These are phyloP conservation scores for Lamellibrachia columna DNA, from an alignment of 2,888 invertebrate genomes.

Conservation along the genomic window DNA sequence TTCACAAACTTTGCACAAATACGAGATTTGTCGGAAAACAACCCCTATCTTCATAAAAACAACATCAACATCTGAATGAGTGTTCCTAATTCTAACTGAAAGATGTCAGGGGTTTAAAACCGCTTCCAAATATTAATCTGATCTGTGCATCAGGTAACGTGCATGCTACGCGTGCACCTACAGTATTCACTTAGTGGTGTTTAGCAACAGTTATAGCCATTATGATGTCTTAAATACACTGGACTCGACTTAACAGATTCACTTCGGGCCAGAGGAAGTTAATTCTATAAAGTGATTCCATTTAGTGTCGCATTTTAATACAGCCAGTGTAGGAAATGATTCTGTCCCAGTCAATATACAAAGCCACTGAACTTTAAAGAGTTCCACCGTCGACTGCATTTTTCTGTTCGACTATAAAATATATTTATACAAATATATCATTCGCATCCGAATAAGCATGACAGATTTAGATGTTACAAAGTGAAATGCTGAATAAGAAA, in stretches of 20 bases:
- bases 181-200: too few species aligned
- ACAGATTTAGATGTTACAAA: background rate
- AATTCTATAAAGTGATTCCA: too few species aligned
- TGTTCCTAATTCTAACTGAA: background rate
- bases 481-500: background rate
- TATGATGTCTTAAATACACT: too few species aligned
- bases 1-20: background rate
- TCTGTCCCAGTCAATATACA: background rate
- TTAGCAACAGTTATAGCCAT: too few species aligned
- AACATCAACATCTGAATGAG: background rate
- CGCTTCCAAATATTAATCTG: too few species aligned
- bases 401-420: background rate
- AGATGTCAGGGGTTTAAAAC: background rate
- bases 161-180: too few species aligned
- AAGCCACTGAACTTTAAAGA: background rate
- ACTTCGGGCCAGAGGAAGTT: too few species aligned
- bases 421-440: background rate
- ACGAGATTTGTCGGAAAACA: background rate
- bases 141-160: too few species aligned
- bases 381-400: background rate
- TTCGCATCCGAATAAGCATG: background rate
- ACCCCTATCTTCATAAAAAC: background rate
- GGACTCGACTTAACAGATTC: too few species aligned
- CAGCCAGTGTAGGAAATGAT: background rate
- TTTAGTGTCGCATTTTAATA: too few species aligned